These are phyloP conservation scores for Dolichotis patagonum DNA, from an alignment of 2,113 vertebrate genomes.

Conservation along the genomic window DNA sequence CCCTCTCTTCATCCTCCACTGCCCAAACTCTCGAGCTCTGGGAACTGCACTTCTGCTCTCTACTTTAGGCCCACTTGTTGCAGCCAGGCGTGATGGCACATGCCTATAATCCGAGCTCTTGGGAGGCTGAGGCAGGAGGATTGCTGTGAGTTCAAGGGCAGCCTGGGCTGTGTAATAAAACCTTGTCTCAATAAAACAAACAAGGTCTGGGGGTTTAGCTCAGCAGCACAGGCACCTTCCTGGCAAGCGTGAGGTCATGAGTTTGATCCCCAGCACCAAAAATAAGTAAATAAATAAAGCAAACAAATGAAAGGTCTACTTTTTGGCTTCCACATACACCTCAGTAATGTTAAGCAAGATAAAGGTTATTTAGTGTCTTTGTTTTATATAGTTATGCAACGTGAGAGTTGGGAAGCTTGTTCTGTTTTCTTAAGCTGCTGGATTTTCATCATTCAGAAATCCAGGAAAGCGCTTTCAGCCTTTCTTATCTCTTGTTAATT, in stretches of 20 bases:
- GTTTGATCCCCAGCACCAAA: too few species aligned
- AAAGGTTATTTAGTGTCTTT: not conserved
- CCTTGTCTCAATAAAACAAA: not conserved
- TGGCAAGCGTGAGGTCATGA: too few species aligned
- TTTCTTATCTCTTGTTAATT: not conserved
- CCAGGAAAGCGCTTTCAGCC: not conserved
- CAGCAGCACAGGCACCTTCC: too few species aligned
- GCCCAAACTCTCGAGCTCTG: not conserved
- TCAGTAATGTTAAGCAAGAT: constrained; percentile 13
- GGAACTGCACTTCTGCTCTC: not conserved
- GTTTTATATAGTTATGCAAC: not conserved
- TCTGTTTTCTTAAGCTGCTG: not conserved
- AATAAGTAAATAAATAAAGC: not conserved
- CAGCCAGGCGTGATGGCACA: not conserved
- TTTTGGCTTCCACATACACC: not conserved
- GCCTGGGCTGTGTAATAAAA: not conserved
- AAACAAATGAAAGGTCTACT: not conserved
- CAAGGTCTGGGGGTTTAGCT: not conserved
- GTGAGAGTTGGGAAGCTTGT: not conserved
- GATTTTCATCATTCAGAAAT: constrained; percentile 33
- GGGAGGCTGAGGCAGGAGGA: not conserved
- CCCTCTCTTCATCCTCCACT: not conserved
- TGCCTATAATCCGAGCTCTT: not conserved
- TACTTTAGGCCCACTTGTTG: not conserved
- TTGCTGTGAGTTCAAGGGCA: not conserved